phyloP scores from a whole-genome alignment of 2,113 vertebrate genomes.

The Leptobrachium ailaonicum region DNA sequence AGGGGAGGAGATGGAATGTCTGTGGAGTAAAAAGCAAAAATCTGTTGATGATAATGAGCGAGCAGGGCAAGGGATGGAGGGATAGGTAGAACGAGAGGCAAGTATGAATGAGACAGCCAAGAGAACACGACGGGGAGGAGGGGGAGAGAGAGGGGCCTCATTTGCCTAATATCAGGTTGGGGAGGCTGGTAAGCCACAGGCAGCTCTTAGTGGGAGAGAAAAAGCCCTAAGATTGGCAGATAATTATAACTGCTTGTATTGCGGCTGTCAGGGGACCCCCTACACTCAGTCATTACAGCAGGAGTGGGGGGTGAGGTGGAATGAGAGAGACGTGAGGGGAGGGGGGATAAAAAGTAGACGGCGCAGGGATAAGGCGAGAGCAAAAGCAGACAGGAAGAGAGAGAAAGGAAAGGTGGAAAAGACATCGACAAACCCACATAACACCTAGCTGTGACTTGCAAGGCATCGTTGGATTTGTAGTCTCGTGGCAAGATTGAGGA shows the following conservation, averaged over 20 bases:
- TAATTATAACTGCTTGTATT: constrained; percentile 41
- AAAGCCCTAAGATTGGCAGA: constrained; percentile 41
- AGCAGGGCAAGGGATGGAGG: not conserved
- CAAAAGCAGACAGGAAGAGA: not conserved
- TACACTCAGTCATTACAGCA: constrained; percentile 33
- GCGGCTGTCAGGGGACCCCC: constrained; percentile 39
- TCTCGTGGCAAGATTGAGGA: too few species aligned
- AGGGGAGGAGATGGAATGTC: not conserved
- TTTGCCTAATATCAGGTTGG: constrained; percentile 41
- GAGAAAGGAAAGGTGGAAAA: not conserved
- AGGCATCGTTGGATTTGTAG: too few species aligned
- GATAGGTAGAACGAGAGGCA: not conserved
- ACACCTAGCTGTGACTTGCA: not conserved
- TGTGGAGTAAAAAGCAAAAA: not conserved
- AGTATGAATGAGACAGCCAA: not conserved
- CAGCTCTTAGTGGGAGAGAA: constrained; percentile 40
- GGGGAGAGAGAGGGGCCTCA: constrained; percentile 3
- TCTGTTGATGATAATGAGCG: not conserved
- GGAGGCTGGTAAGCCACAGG: constrained; percentile 40
- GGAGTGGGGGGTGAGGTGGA: not conserved
- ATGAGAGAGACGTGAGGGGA: not conserved
- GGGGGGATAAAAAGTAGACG: not conserved
- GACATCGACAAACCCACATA: not conserved
- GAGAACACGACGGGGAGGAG: not conserved
- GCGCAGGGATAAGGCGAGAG: not conserved